These are phyloP conservation scores for Manduca sexta DNA, from an alignment of 1,140 invertebrate genomes.

Conservation along the genomic window DNA sequence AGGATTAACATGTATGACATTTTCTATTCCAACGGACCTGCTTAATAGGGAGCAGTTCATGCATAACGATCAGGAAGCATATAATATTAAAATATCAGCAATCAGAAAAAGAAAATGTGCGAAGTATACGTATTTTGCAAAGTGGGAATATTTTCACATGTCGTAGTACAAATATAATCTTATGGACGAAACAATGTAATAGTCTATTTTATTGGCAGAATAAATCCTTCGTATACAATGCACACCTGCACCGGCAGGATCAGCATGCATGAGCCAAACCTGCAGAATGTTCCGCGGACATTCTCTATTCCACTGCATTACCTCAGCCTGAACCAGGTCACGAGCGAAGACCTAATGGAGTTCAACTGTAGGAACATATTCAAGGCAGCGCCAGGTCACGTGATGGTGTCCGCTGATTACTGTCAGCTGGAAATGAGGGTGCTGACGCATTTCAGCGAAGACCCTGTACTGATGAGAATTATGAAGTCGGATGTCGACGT, in stretches of 20 bases:
- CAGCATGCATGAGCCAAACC: slow-evolving; percentile 92
- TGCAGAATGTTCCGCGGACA: slow-evolving; percentile 93
- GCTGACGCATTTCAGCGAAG: slow-evolving; percentile 91
- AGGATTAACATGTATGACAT: too few species aligned
- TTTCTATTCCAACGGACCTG: too few species aligned
- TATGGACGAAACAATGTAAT: background rate
- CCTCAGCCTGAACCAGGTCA: slow-evolving; percentile 39
- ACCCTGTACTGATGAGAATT: slow-evolving; percentile 80
- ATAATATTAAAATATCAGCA: too few species aligned
- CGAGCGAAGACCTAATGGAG: slow-evolving; percentile 53
- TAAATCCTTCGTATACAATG: slow-evolving; percentile 84
- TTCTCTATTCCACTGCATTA: slow-evolving; percentile 76
- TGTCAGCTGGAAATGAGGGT: slow-evolving; percentile 96
- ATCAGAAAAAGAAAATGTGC: too few species aligned
- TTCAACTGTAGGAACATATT: slow-evolving; percentile 82
- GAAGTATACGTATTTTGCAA: too few species aligned
- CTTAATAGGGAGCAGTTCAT: too few species aligned
- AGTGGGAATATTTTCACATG: too few species aligned
- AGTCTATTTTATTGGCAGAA: slow-evolving; percentile 64
- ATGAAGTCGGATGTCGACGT: slow-evolving; percentile 87
- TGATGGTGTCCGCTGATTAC: slow-evolving; percentile 94
- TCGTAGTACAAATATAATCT: too few species aligned
- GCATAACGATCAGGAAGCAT: too few species aligned
- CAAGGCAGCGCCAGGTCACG: slow-evolving; percentile 74
- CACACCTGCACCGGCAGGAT: slow-evolving; percentile 92